Conservation (phyloP, 2,113 vertebrate genomes). For the Tringa solitaria region DNA sequence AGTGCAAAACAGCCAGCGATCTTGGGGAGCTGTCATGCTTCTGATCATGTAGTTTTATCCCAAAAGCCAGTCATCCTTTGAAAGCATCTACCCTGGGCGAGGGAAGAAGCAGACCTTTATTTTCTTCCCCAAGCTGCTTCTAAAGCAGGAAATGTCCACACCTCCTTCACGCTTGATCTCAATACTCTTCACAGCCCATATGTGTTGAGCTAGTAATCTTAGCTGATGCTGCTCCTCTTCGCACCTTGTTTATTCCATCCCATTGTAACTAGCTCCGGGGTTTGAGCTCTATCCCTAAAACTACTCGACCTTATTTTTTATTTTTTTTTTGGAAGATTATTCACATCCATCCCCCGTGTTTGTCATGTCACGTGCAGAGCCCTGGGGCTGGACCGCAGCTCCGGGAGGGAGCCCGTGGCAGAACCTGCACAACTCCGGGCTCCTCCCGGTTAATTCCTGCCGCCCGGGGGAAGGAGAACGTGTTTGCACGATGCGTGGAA, state of each 20-base stretch:
- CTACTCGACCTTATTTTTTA: neutral
- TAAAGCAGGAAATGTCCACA: constrained; percentile 16
- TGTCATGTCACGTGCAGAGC: neutral
- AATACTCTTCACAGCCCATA: neutral
- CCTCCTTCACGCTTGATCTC: constrained; percentile 19
- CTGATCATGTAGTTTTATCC: neutral
- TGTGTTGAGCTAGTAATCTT: neutral
- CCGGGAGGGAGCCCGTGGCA: neutral
- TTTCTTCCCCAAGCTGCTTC: constrained; percentile 18
- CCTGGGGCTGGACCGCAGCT: neutral
- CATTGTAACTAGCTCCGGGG: neutral
- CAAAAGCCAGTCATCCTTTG: neutral
- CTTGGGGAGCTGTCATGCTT: neutral
- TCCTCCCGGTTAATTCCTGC: neutral
- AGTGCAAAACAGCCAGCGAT: neutral
- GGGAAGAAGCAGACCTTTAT: neutral
- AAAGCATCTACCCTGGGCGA: neutral
- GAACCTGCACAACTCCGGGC: neutral
- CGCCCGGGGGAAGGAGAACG: neutral
- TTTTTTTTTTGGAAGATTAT: neutral
- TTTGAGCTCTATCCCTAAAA: neutral
- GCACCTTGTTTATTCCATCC: neutral
- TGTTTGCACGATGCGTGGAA: neutral
- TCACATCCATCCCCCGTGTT: neutral
- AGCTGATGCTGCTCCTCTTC: neutral